Conservation (phyloP, 1,140 invertebrate species). For the Drosophila lini region DNA sequence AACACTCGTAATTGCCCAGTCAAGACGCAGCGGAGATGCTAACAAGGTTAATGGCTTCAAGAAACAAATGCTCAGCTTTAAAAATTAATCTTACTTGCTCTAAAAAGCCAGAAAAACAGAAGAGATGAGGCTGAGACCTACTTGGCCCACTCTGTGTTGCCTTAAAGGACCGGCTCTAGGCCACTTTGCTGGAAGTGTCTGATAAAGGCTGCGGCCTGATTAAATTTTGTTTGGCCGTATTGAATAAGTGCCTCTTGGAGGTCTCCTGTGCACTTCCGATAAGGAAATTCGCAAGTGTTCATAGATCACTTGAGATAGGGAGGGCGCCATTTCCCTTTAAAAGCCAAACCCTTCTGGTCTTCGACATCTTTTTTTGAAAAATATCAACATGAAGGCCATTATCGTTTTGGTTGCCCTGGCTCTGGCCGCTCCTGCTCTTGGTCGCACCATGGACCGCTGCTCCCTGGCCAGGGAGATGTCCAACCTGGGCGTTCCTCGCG, state of each 20-base stretch:
- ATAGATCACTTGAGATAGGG: constrained; percentile 16
- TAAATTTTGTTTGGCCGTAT: constrained; percentile 5
- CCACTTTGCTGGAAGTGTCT: constrained; percentile 18
- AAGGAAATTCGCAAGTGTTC: constrained; percentile 1
- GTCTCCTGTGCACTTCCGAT: constrained; percentile 16
- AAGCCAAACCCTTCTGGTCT: background rate
- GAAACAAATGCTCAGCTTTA: constrained; percentile 5
- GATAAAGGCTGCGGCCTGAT: constrained; percentile 21
- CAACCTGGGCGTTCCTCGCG: constrained; percentile 64
- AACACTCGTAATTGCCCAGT: constrained; percentile 36
- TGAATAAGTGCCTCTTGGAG: background rate
- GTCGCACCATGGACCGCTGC: constrained; percentile 74
- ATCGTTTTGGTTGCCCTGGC: constrained; percentile 60
- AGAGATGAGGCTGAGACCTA: constrained; percentile 10
- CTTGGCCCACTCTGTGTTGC: background rate
- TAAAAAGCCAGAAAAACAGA: constrained; percentile 14
- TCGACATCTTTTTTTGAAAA: constrained; percentile 18
- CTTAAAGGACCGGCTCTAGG: background rate
- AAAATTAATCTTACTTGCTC: constrained; percentile 37
- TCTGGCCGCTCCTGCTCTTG: constrained; percentile 49
- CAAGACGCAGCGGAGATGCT: constrained; percentile 29
- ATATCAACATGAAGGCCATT: constrained; percentile 56
- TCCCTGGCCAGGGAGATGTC: constrained; percentile 77
- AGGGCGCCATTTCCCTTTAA: constrained; percentile 6
- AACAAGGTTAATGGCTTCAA: constrained; percentile 50